Conservation (phyloP, 2,888 invertebrate genomes). For the Agrotis puta region DNA sequence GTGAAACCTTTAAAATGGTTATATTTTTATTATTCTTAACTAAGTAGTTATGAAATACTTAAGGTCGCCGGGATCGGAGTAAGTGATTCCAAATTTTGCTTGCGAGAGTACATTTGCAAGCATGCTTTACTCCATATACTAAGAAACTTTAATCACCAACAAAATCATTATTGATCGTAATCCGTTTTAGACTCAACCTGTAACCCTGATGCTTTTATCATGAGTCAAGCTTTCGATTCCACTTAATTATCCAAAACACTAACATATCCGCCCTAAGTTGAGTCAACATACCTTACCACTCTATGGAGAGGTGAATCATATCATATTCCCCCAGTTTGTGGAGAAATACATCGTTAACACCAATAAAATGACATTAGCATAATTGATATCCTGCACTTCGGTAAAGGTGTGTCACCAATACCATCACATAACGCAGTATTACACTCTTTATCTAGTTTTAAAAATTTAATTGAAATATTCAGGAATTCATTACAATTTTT, state of each 20-base stretch:
- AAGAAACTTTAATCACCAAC: not conserved
- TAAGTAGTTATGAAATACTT: no score
- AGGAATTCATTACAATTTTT: no score
- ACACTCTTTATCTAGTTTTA: not conserved
- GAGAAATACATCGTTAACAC: constrained; percentile 35
- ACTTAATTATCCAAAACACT: constrained; percentile 20
- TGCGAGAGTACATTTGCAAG: no score
- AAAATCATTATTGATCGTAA: not conserved
- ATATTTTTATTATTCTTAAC: no score
- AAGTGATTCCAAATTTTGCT: no score
- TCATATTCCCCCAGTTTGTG: constrained; percentile 28
- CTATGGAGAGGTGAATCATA: constrained; percentile 49
- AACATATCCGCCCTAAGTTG: constrained; percentile 18
- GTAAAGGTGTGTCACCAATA: constrained; percentile 16
- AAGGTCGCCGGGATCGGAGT: no score
- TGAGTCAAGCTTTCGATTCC: constrained; percentile 42
- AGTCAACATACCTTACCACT: constrained; percentile 33
- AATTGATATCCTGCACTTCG: constrained; percentile 24
- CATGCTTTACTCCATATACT: not conserved
- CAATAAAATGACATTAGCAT: constrained; percentile 29
- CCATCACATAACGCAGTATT: not conserved
- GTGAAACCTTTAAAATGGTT: no score
- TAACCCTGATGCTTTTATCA: not conserved
- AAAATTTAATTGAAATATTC: not conserved
- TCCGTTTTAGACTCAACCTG: constrained; percentile 6